Evolutionary conservation across 2,888 invertebrate genomes (phyloP).

Genomic region (Lithophane ornitopus): DNA sequence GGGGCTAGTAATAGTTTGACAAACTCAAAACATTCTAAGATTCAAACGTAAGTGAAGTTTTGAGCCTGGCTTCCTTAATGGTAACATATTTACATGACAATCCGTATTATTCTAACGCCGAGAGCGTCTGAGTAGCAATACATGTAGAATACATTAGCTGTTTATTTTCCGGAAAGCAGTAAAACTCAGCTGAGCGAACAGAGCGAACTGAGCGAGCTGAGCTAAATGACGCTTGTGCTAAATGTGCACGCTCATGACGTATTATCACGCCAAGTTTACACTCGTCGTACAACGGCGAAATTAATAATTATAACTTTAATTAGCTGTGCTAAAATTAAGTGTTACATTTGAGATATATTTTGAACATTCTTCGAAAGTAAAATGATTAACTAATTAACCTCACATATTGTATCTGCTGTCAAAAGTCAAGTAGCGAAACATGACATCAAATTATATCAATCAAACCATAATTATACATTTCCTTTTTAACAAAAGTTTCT

Average conservation of each 20-base stretch:
- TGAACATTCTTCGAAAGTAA: too few relatives aligned
- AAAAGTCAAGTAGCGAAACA: neutral
- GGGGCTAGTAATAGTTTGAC: neutral
- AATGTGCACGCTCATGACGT: conserved; percentile 54
- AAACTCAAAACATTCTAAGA: neutral
- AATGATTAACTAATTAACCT: too few relatives aligned
- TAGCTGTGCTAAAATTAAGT: neutral
- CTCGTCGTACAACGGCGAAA: conserved; percentile 19
- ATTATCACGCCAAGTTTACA: conserved; percentile 21
- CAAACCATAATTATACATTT: neutral
- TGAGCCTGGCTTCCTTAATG: conserved; percentile 13
- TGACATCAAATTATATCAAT: neutral
- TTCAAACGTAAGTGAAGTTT: neutral
- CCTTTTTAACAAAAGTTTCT: neutral
- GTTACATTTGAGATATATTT: neutral
- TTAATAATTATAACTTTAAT: conserved; percentile 32
- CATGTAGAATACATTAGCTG: conserved; percentile 54
- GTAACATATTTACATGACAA: conserved; percentile 18
- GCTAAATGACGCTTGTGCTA: conserved; percentile 58
- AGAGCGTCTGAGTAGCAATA: conserved; percentile 32
- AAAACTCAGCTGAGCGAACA: conserved; percentile 47
- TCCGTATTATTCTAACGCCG: conserved; percentile 18
- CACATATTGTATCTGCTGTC: neutral
- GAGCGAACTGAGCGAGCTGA: conserved; percentile 30
- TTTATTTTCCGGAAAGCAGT: conserved; percentile 61